Evolutionary conservation across 2,797 vertebrate species (phyloP).

Genomic region (Eulemur coronatus): DNA sequence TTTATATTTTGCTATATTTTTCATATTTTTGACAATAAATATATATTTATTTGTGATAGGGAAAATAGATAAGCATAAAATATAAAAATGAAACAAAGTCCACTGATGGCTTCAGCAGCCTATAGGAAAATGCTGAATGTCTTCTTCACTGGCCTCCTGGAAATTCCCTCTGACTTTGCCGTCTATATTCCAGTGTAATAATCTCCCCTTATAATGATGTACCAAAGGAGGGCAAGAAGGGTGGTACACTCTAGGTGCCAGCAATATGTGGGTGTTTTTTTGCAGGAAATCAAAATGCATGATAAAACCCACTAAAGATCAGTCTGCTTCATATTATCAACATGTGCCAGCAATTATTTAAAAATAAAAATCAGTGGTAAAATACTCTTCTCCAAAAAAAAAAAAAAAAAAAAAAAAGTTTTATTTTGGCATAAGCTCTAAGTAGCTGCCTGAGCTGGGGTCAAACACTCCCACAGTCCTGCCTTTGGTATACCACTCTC

Average conservation of each 20-base stretch:
- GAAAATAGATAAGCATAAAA: background rate
- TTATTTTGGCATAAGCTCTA: background rate
- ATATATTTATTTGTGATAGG: background rate
- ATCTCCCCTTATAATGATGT: no score
- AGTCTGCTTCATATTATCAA: background rate
- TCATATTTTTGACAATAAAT: background rate
- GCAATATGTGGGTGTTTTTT: background rate
- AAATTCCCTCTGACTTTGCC: background rate
- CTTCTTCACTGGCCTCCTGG: background rate
- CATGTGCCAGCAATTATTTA: background rate
- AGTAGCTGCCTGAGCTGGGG: background rate
- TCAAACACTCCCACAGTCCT: background rate
- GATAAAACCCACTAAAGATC: background rate
- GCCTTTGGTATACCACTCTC: rapidly evolving
- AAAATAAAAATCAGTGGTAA: background rate
- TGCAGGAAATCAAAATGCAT: background rate
- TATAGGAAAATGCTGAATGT: background rate
- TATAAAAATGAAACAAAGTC: background rate
- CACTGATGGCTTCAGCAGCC: background rate
- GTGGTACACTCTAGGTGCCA: background rate
- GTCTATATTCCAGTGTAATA: background rate
- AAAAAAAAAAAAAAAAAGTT: background rate
- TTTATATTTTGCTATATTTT: background rate
- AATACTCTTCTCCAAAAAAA: background rate
- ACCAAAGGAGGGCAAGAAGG: background rate